phyloP scores from a whole-genome alignment of 92 coral and sea anemone species.

The Epizoanthus illoricatus region DNA sequence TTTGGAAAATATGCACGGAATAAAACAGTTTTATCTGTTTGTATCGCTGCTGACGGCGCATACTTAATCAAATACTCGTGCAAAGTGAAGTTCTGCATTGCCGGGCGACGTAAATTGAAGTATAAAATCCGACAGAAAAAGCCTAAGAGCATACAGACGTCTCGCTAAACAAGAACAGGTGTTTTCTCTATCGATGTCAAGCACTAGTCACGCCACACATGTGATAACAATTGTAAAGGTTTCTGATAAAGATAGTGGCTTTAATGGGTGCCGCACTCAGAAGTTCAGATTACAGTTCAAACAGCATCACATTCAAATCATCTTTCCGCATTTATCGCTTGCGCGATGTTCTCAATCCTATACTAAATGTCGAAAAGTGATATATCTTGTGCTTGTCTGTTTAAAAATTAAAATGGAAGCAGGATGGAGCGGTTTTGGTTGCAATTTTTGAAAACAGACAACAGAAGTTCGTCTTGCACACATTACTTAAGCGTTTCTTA shows the following conservation, averaged over 20 bases:
- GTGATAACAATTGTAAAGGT: background rate
- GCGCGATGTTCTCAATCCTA: background rate
- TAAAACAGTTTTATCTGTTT: background rate
- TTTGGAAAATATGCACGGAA: background rate
- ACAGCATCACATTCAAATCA: background rate
- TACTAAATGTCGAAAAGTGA: constrained; percentile 3
- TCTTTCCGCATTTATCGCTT: constrained; percentile 4
- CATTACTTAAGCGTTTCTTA: background rate
- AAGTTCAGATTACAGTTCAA: background rate
- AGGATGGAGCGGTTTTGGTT: background rate
- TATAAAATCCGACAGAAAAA: background rate
- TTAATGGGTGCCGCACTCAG: background rate
- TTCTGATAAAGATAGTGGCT: constrained; percentile 2
- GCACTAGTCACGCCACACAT: background rate
- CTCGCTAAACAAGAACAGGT: constrained; percentile 1
- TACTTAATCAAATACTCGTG: background rate
- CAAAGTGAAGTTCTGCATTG: background rate
- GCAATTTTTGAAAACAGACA: background rate
- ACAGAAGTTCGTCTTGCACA: background rate
- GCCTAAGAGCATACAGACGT: background rate
- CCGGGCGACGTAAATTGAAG: background rate
- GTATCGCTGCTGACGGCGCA: background rate
- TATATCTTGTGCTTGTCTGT: background rate
- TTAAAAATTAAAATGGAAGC: constrained; percentile 11
- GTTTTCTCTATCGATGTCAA: background rate